These are phyloP conservation scores for Pelobates cultripes DNA, from an alignment of 2,797 vertebrate genomes.

Conservation along the genomic window DNA sequence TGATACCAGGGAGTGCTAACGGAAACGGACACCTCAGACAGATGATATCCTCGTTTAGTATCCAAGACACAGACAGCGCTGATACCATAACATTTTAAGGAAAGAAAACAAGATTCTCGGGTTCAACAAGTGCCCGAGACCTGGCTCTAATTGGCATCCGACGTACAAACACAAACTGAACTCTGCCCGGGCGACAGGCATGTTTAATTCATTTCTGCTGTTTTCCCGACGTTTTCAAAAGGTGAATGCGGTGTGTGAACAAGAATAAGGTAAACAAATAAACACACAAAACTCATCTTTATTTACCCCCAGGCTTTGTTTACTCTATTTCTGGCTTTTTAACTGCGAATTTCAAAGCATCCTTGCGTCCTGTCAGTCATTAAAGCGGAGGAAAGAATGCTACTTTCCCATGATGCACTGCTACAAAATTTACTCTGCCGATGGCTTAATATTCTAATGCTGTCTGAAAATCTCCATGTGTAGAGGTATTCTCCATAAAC, in stretches of 20 bases:
- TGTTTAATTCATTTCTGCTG: constrained; percentile 30
- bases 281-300: constrained; percentile 11
- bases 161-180: background rate
- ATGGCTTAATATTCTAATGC: too few relatives aligned
- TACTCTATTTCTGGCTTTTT: constrained; percentile 8
- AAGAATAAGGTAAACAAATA: constrained; percentile 40
- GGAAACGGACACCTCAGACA: background rate
- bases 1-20: background rate
- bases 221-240: constrained; percentile 17
- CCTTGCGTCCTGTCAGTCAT: constrained; percentile 3
- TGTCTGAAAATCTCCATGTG: too few relatives aligned
- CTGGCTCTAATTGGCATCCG: background rate
- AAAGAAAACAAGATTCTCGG: background rate
- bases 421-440: background rate
- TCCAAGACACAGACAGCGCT: background rate
- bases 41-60: background rate
- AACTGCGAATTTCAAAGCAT: constrained; percentile 36
- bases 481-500: too few relatives aligned
- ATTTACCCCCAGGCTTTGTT: constrained; percentile 21
- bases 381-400: background rate
- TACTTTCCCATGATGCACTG: constrained; percentile 3
- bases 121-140: background rate
- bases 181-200: background rate
- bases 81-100: background rate
- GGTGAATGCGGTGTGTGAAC: constrained; percentile 21